A percentile compares a stretch with the other conserved stretches of the same genome.
These are phyloP conservation scores for Steinernema scapterisci DNA, from an alignment of 2,888 invertebrate species.

Conservation along the genomic window DNA sequence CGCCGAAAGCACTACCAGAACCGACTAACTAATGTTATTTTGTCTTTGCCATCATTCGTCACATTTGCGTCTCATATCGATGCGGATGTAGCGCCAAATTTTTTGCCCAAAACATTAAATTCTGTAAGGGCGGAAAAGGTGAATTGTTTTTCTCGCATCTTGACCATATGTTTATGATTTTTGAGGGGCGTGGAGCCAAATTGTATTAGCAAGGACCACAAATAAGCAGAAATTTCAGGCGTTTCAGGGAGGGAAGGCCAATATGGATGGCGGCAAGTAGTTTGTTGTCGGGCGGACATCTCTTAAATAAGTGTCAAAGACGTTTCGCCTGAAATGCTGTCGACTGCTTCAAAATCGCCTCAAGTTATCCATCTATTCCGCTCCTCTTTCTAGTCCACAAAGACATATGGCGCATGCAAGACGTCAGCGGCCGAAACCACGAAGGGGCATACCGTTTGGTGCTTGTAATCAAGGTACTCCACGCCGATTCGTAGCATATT, in stretches of 20 bases:
- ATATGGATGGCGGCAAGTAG: not conserved
- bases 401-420: not conserved
- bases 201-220: conserved; percentile 7
- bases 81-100: not conserved
- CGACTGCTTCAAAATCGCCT: conserved; percentile 24
- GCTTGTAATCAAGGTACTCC: conserved; percentile 25
- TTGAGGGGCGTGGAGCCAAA: not conserved
- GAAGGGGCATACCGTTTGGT: not conserved
- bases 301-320: conserved; percentile 27
- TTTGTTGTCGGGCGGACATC: conserved; percentile 5
- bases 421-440: not conserved
- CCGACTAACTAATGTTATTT: conserved; percentile 19
- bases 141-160: not conserved
- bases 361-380: conserved; percentile 16
- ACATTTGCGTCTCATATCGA: conserved; percentile 8
- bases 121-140: not conserved
- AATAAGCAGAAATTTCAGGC: not conserved
- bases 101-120: not conserved
- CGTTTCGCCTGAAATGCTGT: conserved; percentile 7
- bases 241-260: not conserved
- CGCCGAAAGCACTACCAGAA: conserved; percentile 22
- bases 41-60: conserved; percentile 17
- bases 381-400: not conserved
- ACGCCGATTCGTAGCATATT: conserved; percentile 21
- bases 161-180: not conserved